Base-by-base conservation (phyloP, 2,888 invertebrate species). In the Protophormia terraenovae region DNA sequence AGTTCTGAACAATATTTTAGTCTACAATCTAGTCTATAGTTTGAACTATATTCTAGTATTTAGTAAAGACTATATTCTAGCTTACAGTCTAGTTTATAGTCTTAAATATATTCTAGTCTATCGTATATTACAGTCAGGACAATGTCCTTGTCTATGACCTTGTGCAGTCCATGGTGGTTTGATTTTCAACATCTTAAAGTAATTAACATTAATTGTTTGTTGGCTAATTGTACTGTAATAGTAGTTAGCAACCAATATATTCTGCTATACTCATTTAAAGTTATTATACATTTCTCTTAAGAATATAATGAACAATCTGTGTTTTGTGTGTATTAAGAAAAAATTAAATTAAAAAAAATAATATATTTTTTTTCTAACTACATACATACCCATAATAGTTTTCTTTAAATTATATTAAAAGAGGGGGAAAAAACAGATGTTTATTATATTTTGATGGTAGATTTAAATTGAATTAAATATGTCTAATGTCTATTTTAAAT, bases 201-300 rank as follows among this genome's bases (percentile, higher is more conserved):
- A 55, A 71, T 71, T 71, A 38, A n/a, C 38, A 24, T 38, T 71
- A 62, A 73, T 73, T 73, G 60, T 47, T 62, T 60, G 60, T 73
- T 8, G 6, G 32, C 73, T 73, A 73, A 62, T 73, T 73, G n/a
- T 6, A 72, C 41, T 35, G 41, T 27, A 24, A 16, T 47, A 12
- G n/a, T 45, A 10, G 8, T 10, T 50, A 22, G 19, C 50, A 50
- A 50, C 19, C 22, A 22, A 22, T 50, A 50, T 6, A 50, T 50
- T 22, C 10, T 50, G 4, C 10, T 50, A 22, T 22, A 22, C 22
- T 50, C 2, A n/a, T n/a, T n/a, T n/a, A n/a, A n/a, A n/a, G 50
- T 1, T 10, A 3, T 50, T 50, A 8, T 50, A 4, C 8, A 22
- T n/a, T 10, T 7, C 10, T 19, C 45, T 6, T 45, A 45, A n/a